These are phyloP conservation scores for Trissolcus basalis DNA, from an alignment of 1,140 invertebrate genomes.

Conservation along the genomic window DNA sequence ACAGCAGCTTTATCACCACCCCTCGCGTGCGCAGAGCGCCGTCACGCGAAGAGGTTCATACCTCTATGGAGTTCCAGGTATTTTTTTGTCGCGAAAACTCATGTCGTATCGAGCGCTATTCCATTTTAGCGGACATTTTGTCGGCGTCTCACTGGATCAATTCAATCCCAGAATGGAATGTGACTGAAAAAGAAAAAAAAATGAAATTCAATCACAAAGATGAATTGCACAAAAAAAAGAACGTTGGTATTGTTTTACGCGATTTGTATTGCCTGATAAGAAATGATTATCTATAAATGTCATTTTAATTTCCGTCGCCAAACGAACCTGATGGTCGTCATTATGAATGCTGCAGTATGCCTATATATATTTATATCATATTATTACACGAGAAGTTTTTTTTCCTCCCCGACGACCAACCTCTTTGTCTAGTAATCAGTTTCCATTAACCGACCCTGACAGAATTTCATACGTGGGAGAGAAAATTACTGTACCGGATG, in stretches of 20 bases:
- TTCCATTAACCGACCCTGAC: conserved; percentile 46
- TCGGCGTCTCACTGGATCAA: not conserved
- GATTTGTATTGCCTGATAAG: too few species aligned
- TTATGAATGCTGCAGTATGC: conserved; percentile 2
- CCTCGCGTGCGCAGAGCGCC: conserved; percentile 57
- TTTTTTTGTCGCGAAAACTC: conserved; percentile 3
- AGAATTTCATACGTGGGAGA: conserved; percentile 42
- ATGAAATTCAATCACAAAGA: too few species aligned
- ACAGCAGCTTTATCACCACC: conserved; percentile 66
- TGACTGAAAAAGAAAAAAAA: too few species aligned
- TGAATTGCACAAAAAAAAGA: too few species aligned
- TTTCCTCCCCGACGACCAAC: conserved; percentile 21
- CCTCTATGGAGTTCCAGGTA: conserved; percentile 65
- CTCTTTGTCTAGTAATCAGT: conserved; percentile 53
- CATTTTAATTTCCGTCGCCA: not conserved
- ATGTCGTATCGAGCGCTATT: not conserved
- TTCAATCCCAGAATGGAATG: not conserved
- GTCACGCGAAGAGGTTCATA: conserved; percentile 50
- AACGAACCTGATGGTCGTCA: not conserved
- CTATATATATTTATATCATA: conserved; percentile 31
- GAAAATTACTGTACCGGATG: conserved; percentile 47
- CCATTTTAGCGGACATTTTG: not conserved
- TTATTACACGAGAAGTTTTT: conserved; percentile 39
- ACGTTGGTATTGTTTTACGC: too few species aligned
- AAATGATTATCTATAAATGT: not conserved